Conservation (phyloP, 2,113 vertebrate genomes). For the Pitta sordida region DNA sequence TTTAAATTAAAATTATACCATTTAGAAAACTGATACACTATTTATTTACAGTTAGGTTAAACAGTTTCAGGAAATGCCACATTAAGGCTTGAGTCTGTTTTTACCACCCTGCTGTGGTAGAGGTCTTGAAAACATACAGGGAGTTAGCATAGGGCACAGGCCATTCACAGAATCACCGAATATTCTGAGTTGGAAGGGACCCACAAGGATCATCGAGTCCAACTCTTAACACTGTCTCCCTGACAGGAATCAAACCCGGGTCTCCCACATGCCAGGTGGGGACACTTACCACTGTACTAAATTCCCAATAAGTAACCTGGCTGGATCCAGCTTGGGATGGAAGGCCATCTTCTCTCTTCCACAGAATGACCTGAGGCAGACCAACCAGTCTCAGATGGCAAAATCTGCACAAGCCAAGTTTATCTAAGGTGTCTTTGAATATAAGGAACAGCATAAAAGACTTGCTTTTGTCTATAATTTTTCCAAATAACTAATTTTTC, state of each 20-base stretch:
- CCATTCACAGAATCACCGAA: too few relatives aligned
- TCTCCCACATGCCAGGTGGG: too few relatives aligned
- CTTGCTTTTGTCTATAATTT: neutral
- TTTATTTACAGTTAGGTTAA: neutral
- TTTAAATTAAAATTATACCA: too few relatives aligned
- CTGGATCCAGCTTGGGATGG: neutral
- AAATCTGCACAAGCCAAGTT: neutral
- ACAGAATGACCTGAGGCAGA: neutral
- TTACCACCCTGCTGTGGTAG: too few relatives aligned
- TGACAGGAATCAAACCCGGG: too few relatives aligned
- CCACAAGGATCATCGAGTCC: too few relatives aligned
- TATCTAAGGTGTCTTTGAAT: neutral
- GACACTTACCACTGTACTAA: too few relatives aligned
- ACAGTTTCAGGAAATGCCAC: neutral
- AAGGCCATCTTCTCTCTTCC: neutral
- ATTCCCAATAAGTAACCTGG: accelerated
- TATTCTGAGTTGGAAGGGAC: too few relatives aligned
- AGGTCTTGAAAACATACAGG: neutral
- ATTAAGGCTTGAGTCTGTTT: neutral
- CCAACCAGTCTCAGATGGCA: neutral
- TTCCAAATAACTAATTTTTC: neutral
- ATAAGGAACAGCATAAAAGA: neutral
- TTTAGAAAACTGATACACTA: neutral
- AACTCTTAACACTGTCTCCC: too few relatives aligned
- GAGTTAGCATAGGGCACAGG: neutral